Base-by-base conservation (phyloP, 1,140 invertebrate species). In the Drosophila mojavensis region DNA sequence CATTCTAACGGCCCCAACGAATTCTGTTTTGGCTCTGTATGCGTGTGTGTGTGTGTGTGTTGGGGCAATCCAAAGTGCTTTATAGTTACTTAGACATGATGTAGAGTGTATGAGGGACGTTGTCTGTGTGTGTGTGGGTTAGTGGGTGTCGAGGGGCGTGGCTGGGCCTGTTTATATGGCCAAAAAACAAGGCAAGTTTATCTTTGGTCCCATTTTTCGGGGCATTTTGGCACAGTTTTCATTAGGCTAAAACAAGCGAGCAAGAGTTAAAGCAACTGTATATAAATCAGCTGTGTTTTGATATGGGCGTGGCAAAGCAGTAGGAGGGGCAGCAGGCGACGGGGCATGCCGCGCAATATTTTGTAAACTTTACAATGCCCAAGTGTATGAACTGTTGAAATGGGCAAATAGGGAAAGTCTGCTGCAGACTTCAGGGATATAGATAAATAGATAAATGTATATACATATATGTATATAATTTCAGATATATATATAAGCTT, bases 111-210 rank as follows among this genome's bases (percentile, higher is more conserved):
- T 28, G 24, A 2, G 33, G 30, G 11, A 6, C 33, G 4, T 4
- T 6, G n/a, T 9, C 15, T 30, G 5, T 24, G 9, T 24, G 17
- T 11, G 24, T 28, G 28, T 13, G 17, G 47, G 36, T 11, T 30
- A 36, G 28, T 13, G 17, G 47, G 36, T 1, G 15, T 2, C 7
- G 24, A 24, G 30, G 39, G 26, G 26, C 28, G 41, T 28, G 33
- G 55, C 43, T 33, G 48, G 75, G 80, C 81, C 77, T 79, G 81
- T 79, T 79, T 73, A 65, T 67, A 59, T 72, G 75, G 54, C 68
- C 45, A 2, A 39, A 26, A 50, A 39, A 39, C 20, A 51, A 51
- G 24, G 51, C n/a, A 33, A 9, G 47, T 43, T 65, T 68, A 76
- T 72, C 76, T 70, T 43, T 61, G 55, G 45, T 36, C 47, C 54